These are phyloP conservation scores for Fregetta grallaria DNA, from an alignment of 2,113 vertebrate genomes.

Conservation along the genomic window DNA sequence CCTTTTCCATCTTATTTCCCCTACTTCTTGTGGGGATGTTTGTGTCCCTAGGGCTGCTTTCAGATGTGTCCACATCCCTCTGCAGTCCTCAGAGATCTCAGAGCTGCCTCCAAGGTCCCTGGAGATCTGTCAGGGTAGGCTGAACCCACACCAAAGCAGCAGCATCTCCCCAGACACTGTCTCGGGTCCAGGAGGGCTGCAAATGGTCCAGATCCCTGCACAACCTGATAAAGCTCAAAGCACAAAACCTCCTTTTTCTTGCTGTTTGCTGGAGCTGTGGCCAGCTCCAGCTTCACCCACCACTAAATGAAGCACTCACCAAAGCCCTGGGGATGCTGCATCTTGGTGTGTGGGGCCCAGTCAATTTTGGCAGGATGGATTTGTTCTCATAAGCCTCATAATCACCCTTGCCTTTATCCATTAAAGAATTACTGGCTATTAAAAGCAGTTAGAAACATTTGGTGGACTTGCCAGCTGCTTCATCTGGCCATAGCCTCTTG, in stretches of 20 bases:
- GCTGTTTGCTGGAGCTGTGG: not conserved
- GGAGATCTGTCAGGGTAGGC: not conserved
- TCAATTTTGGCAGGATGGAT: not conserved
- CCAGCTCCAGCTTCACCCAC: not conserved
- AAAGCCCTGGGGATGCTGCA: not conserved
- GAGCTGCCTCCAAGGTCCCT: not conserved
- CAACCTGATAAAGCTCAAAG: not conserved
- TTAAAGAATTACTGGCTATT: not conserved
- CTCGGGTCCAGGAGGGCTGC: not conserved
- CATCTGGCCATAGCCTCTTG: fast-evolving
- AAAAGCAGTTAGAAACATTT: not conserved
- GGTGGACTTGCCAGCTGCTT: not conserved
- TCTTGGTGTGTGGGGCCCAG: not conserved
- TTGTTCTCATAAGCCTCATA: not conserved
- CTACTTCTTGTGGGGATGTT: not conserved
- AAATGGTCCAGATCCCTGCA: not conserved
- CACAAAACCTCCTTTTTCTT: not conserved
- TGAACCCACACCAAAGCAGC: not conserved
- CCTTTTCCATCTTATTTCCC: not conserved
- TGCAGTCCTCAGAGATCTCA: not conserved
- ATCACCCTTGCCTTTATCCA: not conserved
- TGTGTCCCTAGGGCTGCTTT: not conserved
- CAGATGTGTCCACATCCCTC: not conserved
- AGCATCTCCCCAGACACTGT: not conserved
- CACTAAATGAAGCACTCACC: not conserved